Base-by-base conservation (phyloP, 2,888 invertebrate genomes). In the Leptinotarsa peninsularis region DNA sequence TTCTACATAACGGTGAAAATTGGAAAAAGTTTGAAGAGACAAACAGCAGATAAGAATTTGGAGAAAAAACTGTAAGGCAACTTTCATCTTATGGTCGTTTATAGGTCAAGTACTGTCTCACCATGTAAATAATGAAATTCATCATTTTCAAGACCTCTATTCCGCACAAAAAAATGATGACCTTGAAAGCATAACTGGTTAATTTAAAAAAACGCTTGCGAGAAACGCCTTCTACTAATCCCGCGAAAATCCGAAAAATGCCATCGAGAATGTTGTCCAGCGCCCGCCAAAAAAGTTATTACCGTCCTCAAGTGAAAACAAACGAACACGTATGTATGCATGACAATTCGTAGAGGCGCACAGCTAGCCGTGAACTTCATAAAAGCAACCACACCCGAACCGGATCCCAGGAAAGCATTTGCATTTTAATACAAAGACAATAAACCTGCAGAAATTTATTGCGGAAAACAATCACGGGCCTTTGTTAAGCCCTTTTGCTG, bases 341-440 rank as follows among this genome's bases (percentile, higher is more conserved):
- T 68, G 52, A 71, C 72, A 66, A 66, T 60, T 58, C 27, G 21
- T 15, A 15, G 27, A 15, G 54, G 5, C 49, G 54, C 21, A 56
- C 43, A 10, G 66, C 56, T 69, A 69, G 56, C 75, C 75, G 66
- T 72, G 75, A 75, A 71, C 71, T 72, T 68, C 69, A 58, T 66
- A 50, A 17, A 27, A 13, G 33, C 18, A 33, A 68, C 75, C 72
- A 56, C 72, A 50, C 72, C 75, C 75, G 66, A 69, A 72, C 63
- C 67, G 75, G 71, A 71, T 52, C 33, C 60, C 60, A 71, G 71
- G 67, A 66, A 66, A 70, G 66, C 49, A 75, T 75, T 75, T 75
- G 75, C 75, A 75, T 75, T 71, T 71, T 71, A 67, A 75, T 71
- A 58, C 54, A 67, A 75, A 74, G 73, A 74, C 73, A 74, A 74